These are phyloP conservation scores for Phrynosoma blainvillii DNA, from an alignment of 2,113 vertebrate species.

Conservation along the genomic window DNA sequence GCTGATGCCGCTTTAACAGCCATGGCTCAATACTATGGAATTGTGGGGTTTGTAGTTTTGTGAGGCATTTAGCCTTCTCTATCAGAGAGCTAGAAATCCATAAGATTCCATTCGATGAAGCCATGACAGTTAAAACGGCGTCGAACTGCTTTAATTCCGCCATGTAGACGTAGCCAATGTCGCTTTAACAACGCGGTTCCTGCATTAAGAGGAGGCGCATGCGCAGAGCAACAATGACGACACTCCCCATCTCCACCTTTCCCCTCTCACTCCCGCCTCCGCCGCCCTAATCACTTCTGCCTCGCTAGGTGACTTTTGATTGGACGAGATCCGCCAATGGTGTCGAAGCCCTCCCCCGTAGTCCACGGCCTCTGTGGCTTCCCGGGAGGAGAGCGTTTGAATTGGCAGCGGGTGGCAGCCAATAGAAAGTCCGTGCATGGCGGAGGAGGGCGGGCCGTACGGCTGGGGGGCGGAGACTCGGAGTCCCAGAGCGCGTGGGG, in stretches of 20 bases:
- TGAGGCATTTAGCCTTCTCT: too few species aligned
- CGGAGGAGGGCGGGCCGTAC: background rate
- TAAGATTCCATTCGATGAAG: too few species aligned
- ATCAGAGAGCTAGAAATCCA: too few species aligned
- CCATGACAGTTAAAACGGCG: too few species aligned
- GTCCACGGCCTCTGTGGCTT: background rate
- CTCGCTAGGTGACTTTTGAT: background rate
- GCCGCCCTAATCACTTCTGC: accelerated
- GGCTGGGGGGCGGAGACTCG: background rate
- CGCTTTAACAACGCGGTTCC: too few species aligned
- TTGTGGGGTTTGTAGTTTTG: too few species aligned
- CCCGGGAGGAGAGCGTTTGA: too few species aligned
- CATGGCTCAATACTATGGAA: too few species aligned
- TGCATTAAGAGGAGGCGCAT: background rate
- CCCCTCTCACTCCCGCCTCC: background rate
- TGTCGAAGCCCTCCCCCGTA: background rate
- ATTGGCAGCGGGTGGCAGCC: background rate
- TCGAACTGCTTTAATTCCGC: too few species aligned
- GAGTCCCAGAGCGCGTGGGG: background rate
- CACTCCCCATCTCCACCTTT: too few species aligned
- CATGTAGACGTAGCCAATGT: too few species aligned
- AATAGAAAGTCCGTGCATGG: background rate
- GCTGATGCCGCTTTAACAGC: too few species aligned
- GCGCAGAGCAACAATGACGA: background rate
- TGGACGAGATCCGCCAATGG: background rate